phyloP scores from a whole-genome alignment of 2,113 vertebrate species.

The Xiphorhynchus elegans region DNA sequence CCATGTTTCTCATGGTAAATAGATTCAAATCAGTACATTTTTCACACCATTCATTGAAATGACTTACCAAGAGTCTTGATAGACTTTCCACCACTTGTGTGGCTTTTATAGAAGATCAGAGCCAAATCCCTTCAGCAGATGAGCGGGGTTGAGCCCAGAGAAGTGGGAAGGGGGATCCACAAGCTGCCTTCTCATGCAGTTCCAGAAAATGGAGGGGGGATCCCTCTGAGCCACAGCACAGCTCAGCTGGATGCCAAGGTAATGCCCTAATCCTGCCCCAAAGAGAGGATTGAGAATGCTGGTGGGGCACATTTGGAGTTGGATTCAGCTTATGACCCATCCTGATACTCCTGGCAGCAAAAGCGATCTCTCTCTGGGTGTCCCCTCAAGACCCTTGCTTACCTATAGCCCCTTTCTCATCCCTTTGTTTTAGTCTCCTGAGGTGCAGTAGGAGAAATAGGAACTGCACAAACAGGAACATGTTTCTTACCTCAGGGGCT shows the following conservation, averaged over 20 bases:
- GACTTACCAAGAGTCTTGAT: background rate
- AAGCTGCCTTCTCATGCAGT: background rate
- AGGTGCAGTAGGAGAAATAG: fast-evolving
- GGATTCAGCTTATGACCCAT: background rate
- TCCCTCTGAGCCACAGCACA: background rate
- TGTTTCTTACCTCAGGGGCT: fast-evolving
- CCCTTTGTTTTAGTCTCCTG: background rate
- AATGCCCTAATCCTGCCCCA: background rate
- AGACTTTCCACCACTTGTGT: background rate
- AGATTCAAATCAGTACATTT: background rate
- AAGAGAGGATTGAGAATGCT: background rate
- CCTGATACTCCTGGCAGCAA: background rate
- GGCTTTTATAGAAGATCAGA: background rate
- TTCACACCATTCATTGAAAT: background rate
- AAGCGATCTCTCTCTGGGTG: background rate
- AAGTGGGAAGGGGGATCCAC: background rate
- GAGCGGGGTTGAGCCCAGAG: background rate
- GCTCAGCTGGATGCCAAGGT: background rate
- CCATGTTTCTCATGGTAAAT: background rate
- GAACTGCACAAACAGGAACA: fast-evolving
- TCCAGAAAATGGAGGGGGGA: background rate
- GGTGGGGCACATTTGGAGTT: background rate
- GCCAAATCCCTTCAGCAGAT: background rate
- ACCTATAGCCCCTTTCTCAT: background rate
- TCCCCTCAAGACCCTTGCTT: background rate